These are phyloP conservation scores for Drosophila niveifrons DNA, from an alignment of 2,888 invertebrate genomes.

Conservation along the genomic window DNA sequence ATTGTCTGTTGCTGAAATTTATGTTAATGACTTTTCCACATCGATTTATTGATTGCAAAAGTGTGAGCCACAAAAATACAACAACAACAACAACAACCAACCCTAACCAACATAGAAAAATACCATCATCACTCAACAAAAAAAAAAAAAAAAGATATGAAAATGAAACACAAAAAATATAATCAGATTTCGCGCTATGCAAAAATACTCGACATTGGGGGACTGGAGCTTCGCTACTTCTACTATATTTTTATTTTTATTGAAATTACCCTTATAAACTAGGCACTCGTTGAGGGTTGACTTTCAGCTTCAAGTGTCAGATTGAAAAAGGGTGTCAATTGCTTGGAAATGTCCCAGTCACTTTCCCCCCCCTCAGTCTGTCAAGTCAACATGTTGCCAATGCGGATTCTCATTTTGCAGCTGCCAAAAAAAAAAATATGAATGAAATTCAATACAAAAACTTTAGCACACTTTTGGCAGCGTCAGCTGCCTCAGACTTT, in stretches of 20 bases:
- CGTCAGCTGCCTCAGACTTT: slow-evolving; percentile 30
- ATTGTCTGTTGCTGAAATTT: slow-evolving; percentile 74
- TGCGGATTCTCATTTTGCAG: slow-evolving; percentile 53
- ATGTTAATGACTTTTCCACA: slow-evolving; percentile 73
- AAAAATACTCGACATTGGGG: slow-evolving; percentile 50
- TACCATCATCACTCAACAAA: slow-evolving; percentile 38
- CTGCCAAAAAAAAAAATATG: slow-evolving; percentile 59
- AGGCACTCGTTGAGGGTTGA: slow-evolving; percentile 53
- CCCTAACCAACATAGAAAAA: slow-evolving; percentile 34
- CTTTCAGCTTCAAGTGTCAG: slow-evolving; percentile 57
- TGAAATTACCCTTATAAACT: slow-evolving; percentile 76
- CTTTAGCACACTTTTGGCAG: slow-evolving; percentile 42
- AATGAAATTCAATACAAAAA: slow-evolving; percentile 62
- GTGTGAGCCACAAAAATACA: slow-evolving; percentile 20
- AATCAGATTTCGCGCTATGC: slow-evolving; percentile 71
- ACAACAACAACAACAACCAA: slow-evolving; percentile 17
- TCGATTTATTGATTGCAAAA: slow-evolving; percentile 72
- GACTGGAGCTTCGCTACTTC: slow-evolving; percentile 24
- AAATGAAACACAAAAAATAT: slow-evolving; percentile 31
- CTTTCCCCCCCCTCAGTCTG: slow-evolving; percentile 44
- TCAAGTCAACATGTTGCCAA: slow-evolving; percentile 83
- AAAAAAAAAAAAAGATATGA: slow-evolving; percentile 20
- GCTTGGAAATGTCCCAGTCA: slow-evolving; percentile 59
- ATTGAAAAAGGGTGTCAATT: slow-evolving; percentile 78
- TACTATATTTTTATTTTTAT: slow-evolving; percentile 60